These are phyloP conservation scores for Megamerina dolium DNA, from an alignment of 2,888 invertebrate species.

Conservation along the genomic window DNA sequence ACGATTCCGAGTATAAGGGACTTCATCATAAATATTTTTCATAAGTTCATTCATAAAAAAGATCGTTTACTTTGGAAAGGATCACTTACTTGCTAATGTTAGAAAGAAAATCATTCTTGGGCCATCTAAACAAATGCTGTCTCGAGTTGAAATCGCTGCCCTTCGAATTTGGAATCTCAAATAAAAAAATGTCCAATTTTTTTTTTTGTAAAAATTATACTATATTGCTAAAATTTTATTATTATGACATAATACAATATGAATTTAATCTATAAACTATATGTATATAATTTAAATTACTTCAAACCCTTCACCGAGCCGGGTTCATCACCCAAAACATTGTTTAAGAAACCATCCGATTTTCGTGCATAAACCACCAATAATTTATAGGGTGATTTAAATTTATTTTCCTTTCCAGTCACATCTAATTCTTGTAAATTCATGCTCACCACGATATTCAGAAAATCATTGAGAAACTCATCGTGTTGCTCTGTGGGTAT, in stretches of 20 bases:
- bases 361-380: constrained; percentile 52
- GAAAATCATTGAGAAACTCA: constrained; percentile 59
- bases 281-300: neutral
- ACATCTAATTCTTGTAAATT: constrained; percentile 32
- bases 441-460: constrained; percentile 43
- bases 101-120: neutral
- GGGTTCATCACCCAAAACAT: constrained; percentile 1
- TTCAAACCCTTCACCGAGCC: neutral
- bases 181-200: too few species aligned
- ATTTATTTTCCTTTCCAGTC: constrained; percentile 39
- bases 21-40: too few species aligned
- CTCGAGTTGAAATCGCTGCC: too few species aligned
- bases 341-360: constrained; percentile 23
- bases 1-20: too few species aligned
- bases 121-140: neutral
- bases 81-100: neutral
- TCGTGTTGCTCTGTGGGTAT: constrained; percentile 60
- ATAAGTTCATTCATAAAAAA: too few species aligned
- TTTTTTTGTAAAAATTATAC: too few species aligned
- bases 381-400: constrained; percentile 52
- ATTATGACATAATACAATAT: neutral
- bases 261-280: neutral
- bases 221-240: too few species aligned
- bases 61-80: too few species aligned
- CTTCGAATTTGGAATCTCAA: too few species aligned